Evolutionary conservation across 2,113 vertebrate species (phyloP), one percentile per base, ranked within the genome.

Genomic region (Brachirus orientalis): DNA sequence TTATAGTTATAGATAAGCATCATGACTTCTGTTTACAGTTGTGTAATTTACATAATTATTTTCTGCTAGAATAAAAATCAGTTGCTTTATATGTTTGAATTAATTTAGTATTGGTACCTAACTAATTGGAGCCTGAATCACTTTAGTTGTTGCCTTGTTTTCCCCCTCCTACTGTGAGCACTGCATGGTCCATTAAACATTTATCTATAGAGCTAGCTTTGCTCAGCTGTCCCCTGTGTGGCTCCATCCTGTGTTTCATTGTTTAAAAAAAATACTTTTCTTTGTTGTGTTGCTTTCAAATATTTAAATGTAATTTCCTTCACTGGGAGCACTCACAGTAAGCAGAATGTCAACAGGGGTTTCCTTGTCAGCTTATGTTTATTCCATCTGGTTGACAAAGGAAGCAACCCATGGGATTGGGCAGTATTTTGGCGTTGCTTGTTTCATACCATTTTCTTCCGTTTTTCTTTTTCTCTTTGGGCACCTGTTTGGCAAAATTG

Each of bases 221-320:
- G 48, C 72, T 71, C 56, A 57, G 63, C 68, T 57, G 41, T 59
- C 43, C 73, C 61, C 56, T 6, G 22, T 48, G 59, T 38, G 17
- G 8, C 58, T 59, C 58, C 45, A 64, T 55, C 4, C 40, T 54
- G 18, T 20, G 66, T 72, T 69, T 46, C 38, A 56, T 57, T 47
- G 54, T 28, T 35, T 54, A 40, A 70, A 61, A 45, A 17, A 63
- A 66, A 20, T 65, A 20, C 10, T 41, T 72, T 43, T 16, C 19
- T 43, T 28, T 43, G 17, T 52, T 75, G 43, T 47, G 8, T 72
- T 69, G 50, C 48, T 44, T 84, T 77, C 43, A 84, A 79, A 82
- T 79, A 82, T 82, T 82, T 65, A 63, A 80, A 53, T 82, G 33
- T 18, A 63, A 71, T 74, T 75, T 82, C 38, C 37, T 62, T 77